These are phyloP conservation scores for Euura lappo DNA, from an alignment of 1,140 invertebrate genomes.

Conservation along the genomic window DNA sequence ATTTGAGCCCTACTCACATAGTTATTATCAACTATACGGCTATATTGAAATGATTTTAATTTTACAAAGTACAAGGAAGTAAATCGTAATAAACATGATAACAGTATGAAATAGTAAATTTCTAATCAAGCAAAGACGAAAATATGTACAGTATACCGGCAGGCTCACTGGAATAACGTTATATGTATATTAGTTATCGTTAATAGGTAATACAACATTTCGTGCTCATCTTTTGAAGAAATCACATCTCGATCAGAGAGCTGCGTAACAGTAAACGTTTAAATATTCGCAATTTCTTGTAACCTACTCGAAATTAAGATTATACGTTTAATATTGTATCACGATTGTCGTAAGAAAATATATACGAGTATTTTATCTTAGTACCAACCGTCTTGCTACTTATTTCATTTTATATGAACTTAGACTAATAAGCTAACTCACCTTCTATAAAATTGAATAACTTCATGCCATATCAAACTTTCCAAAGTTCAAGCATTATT, in stretches of 20 bases:
- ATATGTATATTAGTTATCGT: neutral
- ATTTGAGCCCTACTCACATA: neutral
- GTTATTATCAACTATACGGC: neutral
- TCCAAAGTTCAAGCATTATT: too few relatives aligned
- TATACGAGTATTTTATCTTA: slow-evolving; percentile 2
- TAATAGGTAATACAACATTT: too few relatives aligned
- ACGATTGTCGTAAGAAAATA: slow-evolving; percentile 7
- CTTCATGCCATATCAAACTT: too few relatives aligned
- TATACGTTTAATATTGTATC: slow-evolving; percentile 3
- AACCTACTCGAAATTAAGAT: neutral
- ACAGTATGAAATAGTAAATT: neutral
- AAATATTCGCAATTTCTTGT: neutral
- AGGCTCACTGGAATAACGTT: neutral
- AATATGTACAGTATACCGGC: neutral
- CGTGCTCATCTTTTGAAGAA: too few relatives aligned
- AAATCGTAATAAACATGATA: neutral
- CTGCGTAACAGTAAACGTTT: too few relatives aligned
- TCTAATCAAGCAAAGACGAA: neutral
- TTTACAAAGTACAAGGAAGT: neutral
- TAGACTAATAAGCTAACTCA: too few relatives aligned
- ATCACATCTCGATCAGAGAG: too few relatives aligned
- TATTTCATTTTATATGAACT: too few relatives aligned
- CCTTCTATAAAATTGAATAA: too few relatives aligned
- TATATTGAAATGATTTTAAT: neutral
- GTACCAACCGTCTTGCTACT: too few relatives aligned